Evolutionary conservation across 2,797 vertebrate genomes (phyloP), one percentile per base, ranked within the genome.

Genomic region (Bradypodion pumilum): DNA sequence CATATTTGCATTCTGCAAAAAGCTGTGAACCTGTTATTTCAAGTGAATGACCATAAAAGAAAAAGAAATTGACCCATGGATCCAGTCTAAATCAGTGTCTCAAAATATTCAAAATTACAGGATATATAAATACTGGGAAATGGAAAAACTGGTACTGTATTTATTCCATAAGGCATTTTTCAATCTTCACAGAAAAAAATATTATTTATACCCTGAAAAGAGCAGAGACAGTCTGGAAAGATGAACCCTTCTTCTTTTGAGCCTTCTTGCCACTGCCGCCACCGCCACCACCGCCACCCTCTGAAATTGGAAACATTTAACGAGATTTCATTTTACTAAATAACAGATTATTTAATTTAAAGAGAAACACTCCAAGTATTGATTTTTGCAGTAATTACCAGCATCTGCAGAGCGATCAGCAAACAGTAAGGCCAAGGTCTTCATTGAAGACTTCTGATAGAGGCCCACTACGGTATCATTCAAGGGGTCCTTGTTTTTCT

Each of bases 401-500:
- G 96, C 91, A 52, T 95, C 69, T 83, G 90, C 80, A 76, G 60
- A 84, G 86, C 89, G 92, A 32, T 94, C 91, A 74, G 95, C 89
- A 86, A 97, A 98, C 5, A 98, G 94, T 4, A 76, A 40, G 25
- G 94, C 90, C 85, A 99, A 29, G 59, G 97, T 96, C 80, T 98
- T 98, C 62, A 96, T 49, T 6, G 96, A 91, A 0, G 98, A 97
- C 88, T 98, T 98, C 95, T 96, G 97, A 82, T 97, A 98, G 29
- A 97, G 88, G 73, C 96, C 96, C 29, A 97, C 96, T 78, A 97
- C 97, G 0, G 97, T 97, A 93, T 98, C 97, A 0, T 98, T 98
- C 92, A 98, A 87, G 0, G 97, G 97, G 87, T 98, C 98, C 66
- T 98, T 98, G 94, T 98, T 98, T 94, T 98, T 98, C 40, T 97